These are phyloP conservation scores for Drosophila merina DNA, from an alignment of 2,888 invertebrate genomes.

Conservation along the genomic window DNA sequence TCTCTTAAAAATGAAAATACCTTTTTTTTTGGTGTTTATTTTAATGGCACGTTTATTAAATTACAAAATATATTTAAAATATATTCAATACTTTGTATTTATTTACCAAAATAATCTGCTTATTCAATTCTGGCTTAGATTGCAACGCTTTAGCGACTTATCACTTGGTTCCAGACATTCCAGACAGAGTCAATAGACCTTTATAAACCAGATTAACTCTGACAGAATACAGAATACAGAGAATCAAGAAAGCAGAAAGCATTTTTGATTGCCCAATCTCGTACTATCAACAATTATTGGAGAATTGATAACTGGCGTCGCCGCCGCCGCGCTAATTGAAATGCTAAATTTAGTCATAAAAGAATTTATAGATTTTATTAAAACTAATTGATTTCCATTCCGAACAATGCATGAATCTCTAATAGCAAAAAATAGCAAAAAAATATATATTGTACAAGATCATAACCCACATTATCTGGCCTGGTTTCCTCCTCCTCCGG, in stretches of 20 bases:
- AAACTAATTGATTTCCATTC: constrained; percentile 48
- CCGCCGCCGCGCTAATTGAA: constrained; percentile 34
- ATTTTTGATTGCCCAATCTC: constrained; percentile 35
- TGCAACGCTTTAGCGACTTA: constrained; percentile 57
- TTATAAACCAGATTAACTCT: constrained; percentile 32
- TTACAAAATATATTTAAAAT: neutral
- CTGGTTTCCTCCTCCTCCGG: neutral
- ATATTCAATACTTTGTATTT: neutral
- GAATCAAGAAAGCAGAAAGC: no score
- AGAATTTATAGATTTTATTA: constrained; percentile 44
- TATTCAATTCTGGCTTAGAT: constrained; percentile 17
- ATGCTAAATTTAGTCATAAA: constrained; percentile 52
- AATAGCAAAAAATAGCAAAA: constrained; percentile 10
- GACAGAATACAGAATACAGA: neutral
- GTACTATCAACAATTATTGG: constrained; percentile 29
- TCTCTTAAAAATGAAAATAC: constrained; percentile 5
- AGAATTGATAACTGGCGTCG: constrained; percentile 16
- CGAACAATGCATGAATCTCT: neutral
- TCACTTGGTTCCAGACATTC: constrained; percentile 54
- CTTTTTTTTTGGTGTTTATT: no score
- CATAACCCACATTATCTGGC: constrained; percentile 51
- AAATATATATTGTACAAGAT: constrained; percentile 34
- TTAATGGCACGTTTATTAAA: constrained; percentile 2
- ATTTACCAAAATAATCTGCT: neutral
- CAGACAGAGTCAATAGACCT: constrained; percentile 75